Evolutionary conservation across 2,113 vertebrate species (phyloP), one percentile per base, ranked within the genome.

Genomic region (Amblyopsis rosae): DNA sequence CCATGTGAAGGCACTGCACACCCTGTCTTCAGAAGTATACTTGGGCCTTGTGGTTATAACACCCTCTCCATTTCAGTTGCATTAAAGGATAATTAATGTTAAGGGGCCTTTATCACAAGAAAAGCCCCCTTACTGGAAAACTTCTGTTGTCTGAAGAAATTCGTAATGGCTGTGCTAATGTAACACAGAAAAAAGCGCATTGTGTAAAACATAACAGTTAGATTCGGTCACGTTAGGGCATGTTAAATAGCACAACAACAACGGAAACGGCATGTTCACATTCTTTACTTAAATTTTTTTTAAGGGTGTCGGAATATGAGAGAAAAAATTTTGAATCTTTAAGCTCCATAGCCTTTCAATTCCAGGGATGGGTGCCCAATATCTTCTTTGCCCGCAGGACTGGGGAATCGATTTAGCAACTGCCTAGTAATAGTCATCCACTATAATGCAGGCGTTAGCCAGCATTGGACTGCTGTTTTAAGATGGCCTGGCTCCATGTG

Each of bases 51-150:
- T 26, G 2, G 67, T 81, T 75, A 74, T 72, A 61, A 59, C 56
- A 12, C 59, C 62, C 45, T 74, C 41, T 48, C 26, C n/a, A 3
- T 72, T 47, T 82, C 67, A 33, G 58, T 65, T 54, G 10, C 17
- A 57, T 32, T 3, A 55, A 55, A 12, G n/a, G 68, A 47, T 15
- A 11, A n/a, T 54, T 54, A 54, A 54, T 48, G 48, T 33, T 59
- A 48, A 60, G 10, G 2, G 10, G 10, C 59, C 70, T 49, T 63
- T 26, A 26, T 26, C 26, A 19, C 19, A 26, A 26, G 26, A 26
- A 26, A 26, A 26, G 26, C 26, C 26, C 19, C 26, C 26, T 26
- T 26, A 26, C 26, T 26, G 26, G 26, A 26, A 26, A 26, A 26
- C 26, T 41, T 41, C 4, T 41, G 35, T 41, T 41, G 35, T 41